Evolutionary conservation across 2,113 vertebrate genomes (phyloP).

Genomic region (Clarias magur): DNA sequence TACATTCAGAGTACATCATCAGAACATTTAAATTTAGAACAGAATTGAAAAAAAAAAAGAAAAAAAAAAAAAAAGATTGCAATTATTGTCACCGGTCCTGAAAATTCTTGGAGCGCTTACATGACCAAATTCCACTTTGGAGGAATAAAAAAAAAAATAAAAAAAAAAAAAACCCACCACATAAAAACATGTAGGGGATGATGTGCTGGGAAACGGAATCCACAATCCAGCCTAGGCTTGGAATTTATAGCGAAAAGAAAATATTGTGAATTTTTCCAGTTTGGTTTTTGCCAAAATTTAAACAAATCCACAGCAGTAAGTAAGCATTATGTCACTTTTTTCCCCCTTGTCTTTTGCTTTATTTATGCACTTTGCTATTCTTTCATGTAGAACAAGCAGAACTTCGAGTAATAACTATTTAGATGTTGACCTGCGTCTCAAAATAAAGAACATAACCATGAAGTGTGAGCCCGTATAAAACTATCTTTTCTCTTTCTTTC

Average conservation of each 20-base stretch:
- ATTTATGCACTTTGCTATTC: not conserved
- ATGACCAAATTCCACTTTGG: conserved; percentile 7
- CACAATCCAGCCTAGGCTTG: conserved; percentile 1
- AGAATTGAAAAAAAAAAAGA: not conserved
- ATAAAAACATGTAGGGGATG: conserved; percentile 7
- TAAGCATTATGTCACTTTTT: conserved; percentile 2
- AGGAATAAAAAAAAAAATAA: not conserved
- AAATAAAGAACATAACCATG: not conserved
- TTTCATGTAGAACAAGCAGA: not conserved
- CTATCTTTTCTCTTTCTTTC: not conserved
- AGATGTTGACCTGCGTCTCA: not conserved
- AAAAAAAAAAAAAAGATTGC: not conserved
- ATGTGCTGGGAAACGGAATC: conserved; percentile 4
- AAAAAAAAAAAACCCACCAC: not conserved
- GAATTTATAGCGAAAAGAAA: conserved; percentile 17
- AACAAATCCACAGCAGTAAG: not conserved
- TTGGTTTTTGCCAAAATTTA: conserved; percentile 18
- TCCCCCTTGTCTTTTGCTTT: not conserved
- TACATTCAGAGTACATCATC: not conserved
- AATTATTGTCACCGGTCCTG: not conserved
- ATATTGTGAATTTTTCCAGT: conserved; percentile 22
- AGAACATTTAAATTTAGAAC: not conserved
- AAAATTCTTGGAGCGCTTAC: conserved; percentile 14
- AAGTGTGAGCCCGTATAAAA: not conserved
- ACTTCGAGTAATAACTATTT: not conserved